phyloP scores from a whole-genome alignment of 2,113 vertebrate genomes.

The Amphiprion percula region DNA sequence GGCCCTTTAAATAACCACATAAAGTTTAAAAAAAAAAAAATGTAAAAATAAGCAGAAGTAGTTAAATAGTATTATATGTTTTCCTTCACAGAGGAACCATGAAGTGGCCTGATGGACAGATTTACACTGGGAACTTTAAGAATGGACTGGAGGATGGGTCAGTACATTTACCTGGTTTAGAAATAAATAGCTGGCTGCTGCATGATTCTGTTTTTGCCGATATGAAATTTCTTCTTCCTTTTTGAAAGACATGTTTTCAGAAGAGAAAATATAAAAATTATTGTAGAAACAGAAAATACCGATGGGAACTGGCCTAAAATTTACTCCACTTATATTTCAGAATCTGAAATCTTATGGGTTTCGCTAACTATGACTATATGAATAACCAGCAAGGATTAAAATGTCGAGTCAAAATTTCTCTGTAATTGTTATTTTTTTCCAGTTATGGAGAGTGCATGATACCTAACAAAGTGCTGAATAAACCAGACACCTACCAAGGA shows the following conservation, averaged over 20 bases:
- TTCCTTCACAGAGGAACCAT: slow-evolving; percentile 88
- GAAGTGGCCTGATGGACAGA: slow-evolving; percentile 93
- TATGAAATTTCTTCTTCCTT: neutral
- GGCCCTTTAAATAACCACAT: no score
- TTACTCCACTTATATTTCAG: no score
- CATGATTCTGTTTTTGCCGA: neutral
- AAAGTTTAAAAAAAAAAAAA: neutral
- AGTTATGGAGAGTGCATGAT: slow-evolving; percentile 92
- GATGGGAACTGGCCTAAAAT: no score
- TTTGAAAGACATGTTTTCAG: neutral
- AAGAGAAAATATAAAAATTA: neutral
- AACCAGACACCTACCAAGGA: slow-evolving; percentile 91
- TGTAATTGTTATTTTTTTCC: slow-evolving; percentile 18
- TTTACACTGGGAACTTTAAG: slow-evolving; percentile 93
- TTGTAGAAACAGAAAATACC: no score
- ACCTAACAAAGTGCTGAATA: slow-evolving; percentile 89
- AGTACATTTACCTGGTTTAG: slow-evolving; percentile 31
- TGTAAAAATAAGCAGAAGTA: neutral
- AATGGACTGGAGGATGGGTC: slow-evolving; percentile 95
- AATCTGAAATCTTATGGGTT: no score
- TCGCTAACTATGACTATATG: no score
- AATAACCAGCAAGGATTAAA: neutral
- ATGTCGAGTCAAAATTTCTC: neutral
- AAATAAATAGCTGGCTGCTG: neutral
- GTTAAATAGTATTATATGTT: slow-evolving; percentile 3